phyloP scores from a whole-genome alignment of 2,888 invertebrate species.

The Elegia similella region DNA sequence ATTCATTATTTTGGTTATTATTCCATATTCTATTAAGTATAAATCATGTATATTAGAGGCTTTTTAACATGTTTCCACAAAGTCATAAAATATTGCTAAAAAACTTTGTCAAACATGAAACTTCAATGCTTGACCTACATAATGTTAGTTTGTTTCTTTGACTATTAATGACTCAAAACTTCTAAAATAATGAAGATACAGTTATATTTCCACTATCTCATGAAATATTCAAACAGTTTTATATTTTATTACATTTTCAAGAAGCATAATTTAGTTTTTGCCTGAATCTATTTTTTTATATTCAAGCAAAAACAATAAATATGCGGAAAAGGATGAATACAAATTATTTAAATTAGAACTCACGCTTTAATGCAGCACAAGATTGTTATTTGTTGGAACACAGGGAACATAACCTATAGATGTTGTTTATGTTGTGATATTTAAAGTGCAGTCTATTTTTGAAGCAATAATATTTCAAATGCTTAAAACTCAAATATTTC shows the following conservation, averaged over 20 bases:
- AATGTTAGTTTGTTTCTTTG: constrained; percentile 7
- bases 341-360: no score
- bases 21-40: background rate
- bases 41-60: background rate
- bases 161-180: constrained; percentile 7
- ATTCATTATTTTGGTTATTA: background rate
- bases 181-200: background rate
- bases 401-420: no score
- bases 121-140: constrained; percentile 12
- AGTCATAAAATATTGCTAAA: background rate
- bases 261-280: background rate
- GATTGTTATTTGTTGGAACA: no score
- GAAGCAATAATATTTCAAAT: no score
- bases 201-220: background rate
- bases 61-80: background rate
- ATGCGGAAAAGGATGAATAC: no score
- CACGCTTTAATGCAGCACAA: no score
- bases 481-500: no score
- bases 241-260: background rate
- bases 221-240: background rate
- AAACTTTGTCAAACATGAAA: background rate
- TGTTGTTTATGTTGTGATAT: no score
- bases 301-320: no score
- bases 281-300: no score
- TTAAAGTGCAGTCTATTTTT: no score